Conservation (phyloP, 2,113 vertebrate genomes). For the Eretmochelys imbricata region DNA sequence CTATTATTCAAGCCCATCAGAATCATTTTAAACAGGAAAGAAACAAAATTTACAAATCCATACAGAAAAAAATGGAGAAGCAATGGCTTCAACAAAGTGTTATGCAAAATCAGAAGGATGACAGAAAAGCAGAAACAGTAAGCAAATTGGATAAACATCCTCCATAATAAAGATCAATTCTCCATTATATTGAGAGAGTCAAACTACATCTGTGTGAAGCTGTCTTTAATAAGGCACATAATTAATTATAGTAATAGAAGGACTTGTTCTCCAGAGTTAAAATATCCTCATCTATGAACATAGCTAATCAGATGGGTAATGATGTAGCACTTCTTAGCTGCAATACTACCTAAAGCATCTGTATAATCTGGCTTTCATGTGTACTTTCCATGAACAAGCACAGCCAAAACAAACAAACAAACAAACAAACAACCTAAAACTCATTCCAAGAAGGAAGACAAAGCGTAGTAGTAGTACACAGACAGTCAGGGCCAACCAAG, state of each 20-base stretch:
- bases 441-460: neutral
- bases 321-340: constrained; percentile 11
- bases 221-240: neutral
- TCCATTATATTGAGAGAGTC: neutral
- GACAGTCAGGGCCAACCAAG: neutral
- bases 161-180: neutral
- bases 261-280: constrained; percentile 24
- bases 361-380: neutral
- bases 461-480: neutral
- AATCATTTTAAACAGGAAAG: neutral
- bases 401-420: neutral
- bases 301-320: neutral
- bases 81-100: neutral
- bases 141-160: neutral
- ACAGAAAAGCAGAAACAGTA: neutral
- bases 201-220: neutral
- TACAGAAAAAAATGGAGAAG: neutral
- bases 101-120: neutral
- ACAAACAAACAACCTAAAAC: neutral
- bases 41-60: neutral
- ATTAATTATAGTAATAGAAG: neutral
- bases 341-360: neutral
- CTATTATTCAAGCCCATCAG: neutral
- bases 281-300: constrained; percentile 23
- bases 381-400: neutral